These are phyloP conservation scores for Macropis europaea DNA, from an alignment of 2,888 invertebrate species.

Conservation along the genomic window DNA sequence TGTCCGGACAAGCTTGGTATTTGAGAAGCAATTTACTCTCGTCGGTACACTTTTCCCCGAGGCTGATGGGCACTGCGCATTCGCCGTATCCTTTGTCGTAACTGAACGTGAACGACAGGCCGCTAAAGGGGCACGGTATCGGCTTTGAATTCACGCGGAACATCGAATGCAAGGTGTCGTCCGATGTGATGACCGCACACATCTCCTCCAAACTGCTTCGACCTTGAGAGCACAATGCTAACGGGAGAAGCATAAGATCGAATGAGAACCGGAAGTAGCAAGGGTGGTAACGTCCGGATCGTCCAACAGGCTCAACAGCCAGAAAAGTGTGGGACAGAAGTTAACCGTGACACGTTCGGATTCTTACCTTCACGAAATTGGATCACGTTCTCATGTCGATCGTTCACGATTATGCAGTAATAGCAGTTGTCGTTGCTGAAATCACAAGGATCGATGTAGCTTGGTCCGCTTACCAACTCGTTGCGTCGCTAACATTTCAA, in stretches of 20 bases:
- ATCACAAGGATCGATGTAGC: slow-evolving; percentile 28
- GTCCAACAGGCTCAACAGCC: slow-evolving; percentile 21
- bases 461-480: not conserved
- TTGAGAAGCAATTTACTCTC: slow-evolving; percentile 89
- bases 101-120: slow-evolving; percentile 90
- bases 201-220: slow-evolving; percentile 83
- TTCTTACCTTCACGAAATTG: slow-evolving; percentile 83
- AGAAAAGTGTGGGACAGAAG: not conserved
- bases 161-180: slow-evolving; percentile 88
- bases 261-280: not conserved
- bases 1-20: slow-evolving; percentile 92
- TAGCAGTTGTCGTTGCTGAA: slow-evolving; percentile 80
- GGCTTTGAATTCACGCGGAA: slow-evolving; percentile 86
- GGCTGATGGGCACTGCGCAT: slow-evolving; percentile 88
- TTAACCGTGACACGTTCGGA: not conserved
- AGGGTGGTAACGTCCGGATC: slow-evolving; percentile 63
- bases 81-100: slow-evolving; percentile 88
- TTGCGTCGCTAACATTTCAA: not conserved
- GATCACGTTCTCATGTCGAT: slow-evolving; percentile 81
- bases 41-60: slow-evolving; percentile 92
- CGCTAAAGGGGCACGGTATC: slow-evolving; percentile 89
- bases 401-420: slow-evolving; percentile 82
- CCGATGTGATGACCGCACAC: slow-evolving; percentile 86
- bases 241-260: not conserved
- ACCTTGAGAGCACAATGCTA: slow-evolving; percentile 82